Percentiles rank a stretch among this genome's conserved stretches.
These are phyloP conservation scores for Nemopilema nomurai DNA, from an alignment of 30 jellyfish, hydroid and myxozoan species.

Conservation along the genomic window DNA sequence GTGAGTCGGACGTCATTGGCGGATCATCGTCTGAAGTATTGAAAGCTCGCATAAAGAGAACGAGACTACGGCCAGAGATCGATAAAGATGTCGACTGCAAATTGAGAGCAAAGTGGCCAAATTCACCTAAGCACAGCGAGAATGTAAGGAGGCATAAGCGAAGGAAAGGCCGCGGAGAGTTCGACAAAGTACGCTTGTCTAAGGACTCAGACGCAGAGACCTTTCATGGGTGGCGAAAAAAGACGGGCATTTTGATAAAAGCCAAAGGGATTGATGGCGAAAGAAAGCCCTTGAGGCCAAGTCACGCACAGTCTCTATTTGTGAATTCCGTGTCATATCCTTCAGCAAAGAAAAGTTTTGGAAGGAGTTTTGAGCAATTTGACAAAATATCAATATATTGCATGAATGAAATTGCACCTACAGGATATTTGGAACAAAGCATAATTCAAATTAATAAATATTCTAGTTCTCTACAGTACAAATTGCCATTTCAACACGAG, in stretches of 20 bases:
- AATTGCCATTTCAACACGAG: background rate
- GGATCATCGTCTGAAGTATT: background rate
- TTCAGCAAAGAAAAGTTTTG: background rate
- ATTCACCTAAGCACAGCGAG: too few species aligned
- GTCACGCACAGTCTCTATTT: background rate
- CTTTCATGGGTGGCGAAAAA: conserved; percentile 18
- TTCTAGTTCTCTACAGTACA: background rate
- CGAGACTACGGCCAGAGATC: background rate
- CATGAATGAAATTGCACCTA: conserved; percentile 14
- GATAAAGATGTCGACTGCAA: background rate
- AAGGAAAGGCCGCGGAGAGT: background rate
- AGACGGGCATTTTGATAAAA: conserved; percentile 6
- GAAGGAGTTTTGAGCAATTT: background rate
- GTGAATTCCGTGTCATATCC: background rate
- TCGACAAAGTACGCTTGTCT: background rate
- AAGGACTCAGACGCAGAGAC: conserved; percentile 47
- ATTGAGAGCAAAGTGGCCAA: background rate
- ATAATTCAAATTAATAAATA: background rate
- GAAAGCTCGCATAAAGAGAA: background rate
- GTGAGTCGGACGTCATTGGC: background rate
- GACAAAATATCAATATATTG: conserved; percentile 47
- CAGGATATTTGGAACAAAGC: too few species aligned
- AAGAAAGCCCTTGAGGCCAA: background rate
- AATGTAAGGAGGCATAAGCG: background rate
- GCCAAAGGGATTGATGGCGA: conserved; percentile 24